Percentiles rank a stretch among this genome's conserved stretches.
Conservation (phyloP, 2,797 vertebrate species). For the Melanotaenia boesemani region DNA sequence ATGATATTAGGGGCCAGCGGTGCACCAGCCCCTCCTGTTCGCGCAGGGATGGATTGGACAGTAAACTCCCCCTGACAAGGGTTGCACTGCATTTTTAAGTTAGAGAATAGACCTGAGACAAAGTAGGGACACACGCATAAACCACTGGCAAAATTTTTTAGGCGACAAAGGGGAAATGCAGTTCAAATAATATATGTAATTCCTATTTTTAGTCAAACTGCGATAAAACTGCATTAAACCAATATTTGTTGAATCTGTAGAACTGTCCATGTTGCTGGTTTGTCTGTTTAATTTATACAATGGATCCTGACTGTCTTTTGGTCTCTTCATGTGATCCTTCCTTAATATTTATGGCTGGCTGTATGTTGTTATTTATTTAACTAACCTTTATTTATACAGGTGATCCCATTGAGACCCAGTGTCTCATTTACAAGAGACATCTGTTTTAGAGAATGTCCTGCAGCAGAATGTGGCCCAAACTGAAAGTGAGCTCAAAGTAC, state of each 20-base stretch:
- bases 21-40: slow-evolving; percentile 26
- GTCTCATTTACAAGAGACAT: neutral
- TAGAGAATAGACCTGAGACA: neutral
- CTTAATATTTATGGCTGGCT: neutral
- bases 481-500: neutral
- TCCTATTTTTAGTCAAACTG: neutral
- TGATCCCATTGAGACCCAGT: neutral
- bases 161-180: neutral
- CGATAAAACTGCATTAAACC: neutral
- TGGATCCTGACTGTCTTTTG: neutral
- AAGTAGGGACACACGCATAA: neutral
- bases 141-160: neutral
- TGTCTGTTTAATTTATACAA: neutral
- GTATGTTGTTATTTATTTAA: neutral
- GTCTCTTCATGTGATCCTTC: neutral
- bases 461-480: neutral
- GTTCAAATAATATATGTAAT: neutral
- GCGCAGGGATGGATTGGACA: slow-evolving; percentile 13
- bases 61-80: slow-evolving; percentile 4
- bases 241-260: neutral
- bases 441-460: neutral
- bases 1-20: slow-evolving; percentile 56
- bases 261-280: neutral
- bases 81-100: neutral
- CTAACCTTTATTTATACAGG: neutral